Evolutionary conservation across 2,888 invertebrate genomes (phyloP), one percentile per base, ranked within the genome.

Genomic region (Ennomos erosarius): DNA sequence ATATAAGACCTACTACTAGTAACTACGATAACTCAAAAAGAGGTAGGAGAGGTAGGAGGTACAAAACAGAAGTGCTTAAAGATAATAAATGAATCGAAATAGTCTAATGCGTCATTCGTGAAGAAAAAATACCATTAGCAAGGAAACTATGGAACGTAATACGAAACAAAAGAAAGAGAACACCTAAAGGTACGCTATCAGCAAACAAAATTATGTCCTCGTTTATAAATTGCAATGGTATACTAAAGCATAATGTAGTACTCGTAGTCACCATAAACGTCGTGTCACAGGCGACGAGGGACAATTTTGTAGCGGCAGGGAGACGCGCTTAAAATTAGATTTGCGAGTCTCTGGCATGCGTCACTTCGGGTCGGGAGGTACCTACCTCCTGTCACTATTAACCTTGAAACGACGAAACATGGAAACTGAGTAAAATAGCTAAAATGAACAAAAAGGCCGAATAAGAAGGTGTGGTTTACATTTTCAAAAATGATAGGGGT

Each of bases 241-340:
- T n/a, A 37, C 33, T 26, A 9, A 33, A 46, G 36, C 39, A 37
- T 13, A 36, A 26, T 26, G 26, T 26, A 4, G 26, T 26, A 6
- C 26, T 26, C 26, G 26, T 33, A 51, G 59, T 36, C 53, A 62
- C 59, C 55, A 49, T 60, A 43, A 11, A 65, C 64, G 59, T 39
- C 48, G 44, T 43, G 26, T 38, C 39, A 44, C 34, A 9, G 11
- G 13, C 49, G 39, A 2, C 44, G 47, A 26, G 75, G 76, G 73
- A 72, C 79, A 82, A 80, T 80, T 77, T 26, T 77, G 75, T 73
- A 40, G 39, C 63, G 70, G 26, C 58, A 37, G 45, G 45, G 49
- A 54, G 35, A 36, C 68, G 12, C 67, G 65, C 60, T 75, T 76
- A 77, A 81, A 86, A 85, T 87, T 86, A 85, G 85, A 84, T 84